These are phyloP conservation scores for Sycobia sp. DNA, from an alignment of 1,140 invertebrate genomes.

Conservation along the genomic window DNA sequence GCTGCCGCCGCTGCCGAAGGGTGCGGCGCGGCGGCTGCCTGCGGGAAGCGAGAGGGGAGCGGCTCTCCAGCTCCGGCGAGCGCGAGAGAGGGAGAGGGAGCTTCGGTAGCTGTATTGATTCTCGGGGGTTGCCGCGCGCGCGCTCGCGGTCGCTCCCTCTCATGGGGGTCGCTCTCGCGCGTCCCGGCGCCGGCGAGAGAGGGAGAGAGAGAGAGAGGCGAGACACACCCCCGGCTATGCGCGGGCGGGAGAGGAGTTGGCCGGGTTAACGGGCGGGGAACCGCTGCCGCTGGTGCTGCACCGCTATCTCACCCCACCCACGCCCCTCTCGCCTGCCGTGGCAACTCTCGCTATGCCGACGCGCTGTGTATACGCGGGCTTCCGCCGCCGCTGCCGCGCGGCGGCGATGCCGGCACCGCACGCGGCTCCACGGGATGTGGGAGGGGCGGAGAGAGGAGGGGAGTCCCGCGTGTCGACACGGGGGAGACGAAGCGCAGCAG, in stretches of 20 bases:
- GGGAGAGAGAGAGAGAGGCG: too few species aligned
- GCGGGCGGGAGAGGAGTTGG: not conserved
- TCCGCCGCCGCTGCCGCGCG: not conserved
- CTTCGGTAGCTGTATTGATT: constrained; percentile 34
- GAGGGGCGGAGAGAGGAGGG: too few species aligned
- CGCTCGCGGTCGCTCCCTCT: not conserved
- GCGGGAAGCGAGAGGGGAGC: too few species aligned
- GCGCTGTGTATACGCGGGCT: not conserved
- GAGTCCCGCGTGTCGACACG: too few species aligned
- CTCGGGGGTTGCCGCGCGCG: constrained; percentile 16
- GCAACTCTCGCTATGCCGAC: constrained; percentile 20
- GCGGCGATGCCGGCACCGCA: not conserved
- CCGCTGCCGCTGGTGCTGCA: not conserved
- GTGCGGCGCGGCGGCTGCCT: too few species aligned
- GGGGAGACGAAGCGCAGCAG: too few species aligned
- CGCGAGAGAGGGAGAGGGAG: constrained; percentile 11
- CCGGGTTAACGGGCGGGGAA: constrained; percentile 23
- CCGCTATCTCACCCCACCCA: too few species aligned
- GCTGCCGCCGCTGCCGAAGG: constrained; percentile 3
- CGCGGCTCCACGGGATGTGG: too few species aligned
- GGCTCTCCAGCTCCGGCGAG: too few species aligned
- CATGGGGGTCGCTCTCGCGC: not conserved
- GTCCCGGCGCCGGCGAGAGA: not conserved
- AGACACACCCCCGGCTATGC: constrained; percentile 30
- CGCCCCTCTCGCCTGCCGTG: not conserved